Evolutionary conservation across 2,888 invertebrate genomes (phyloP), one percentile per base, ranked within the genome.

Genomic region (Drosophila neotestacea): DNA sequence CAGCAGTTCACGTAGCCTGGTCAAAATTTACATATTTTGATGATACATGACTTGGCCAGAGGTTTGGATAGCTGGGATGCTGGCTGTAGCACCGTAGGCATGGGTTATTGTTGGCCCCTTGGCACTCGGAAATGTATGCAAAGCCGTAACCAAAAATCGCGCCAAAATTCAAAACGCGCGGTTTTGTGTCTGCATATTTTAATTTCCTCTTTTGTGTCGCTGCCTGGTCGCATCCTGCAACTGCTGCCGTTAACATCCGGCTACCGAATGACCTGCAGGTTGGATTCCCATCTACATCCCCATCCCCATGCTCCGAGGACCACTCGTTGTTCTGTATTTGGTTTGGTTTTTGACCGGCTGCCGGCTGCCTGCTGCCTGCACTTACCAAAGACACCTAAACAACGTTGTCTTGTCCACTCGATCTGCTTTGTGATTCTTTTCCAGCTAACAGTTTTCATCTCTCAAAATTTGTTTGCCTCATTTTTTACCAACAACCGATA

Each of bases 171-270:
- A 84, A 88, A 90, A 87, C 79, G 88, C 80, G 80, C 81, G 88
- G 83, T 81, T 85, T 84, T 81, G 75, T 77, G 80, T 82, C 73
- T 79, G 88, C 86, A 90, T 90, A 90, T 90, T 89, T 89, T 89
- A 89, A 89, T 89, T 89, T 89, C 90, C 88, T 90, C 84, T 90
- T 86, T 86, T 85, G 84, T 88, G 55, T 68, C 68, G 65, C 47
- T 75, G 67, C 61, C 72, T 61, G 55, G 61, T 39, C 67, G 68
- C 67, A 72, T 78, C 73, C 78, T 77, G 79, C 59, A 64, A 79
- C 70, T 73, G 72, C 73, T 76, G 69, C 78, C 78, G 70, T 78
- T 74, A 82, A 80, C 88, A 80, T 88, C 84, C 88, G 86, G 84
- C 78, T 82, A 75, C 83, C 85, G 79, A 71, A 61, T 66, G 69